Evolutionary conservation across 1,140 invertebrate species (phyloP).

Genomic region (Hyles euphorbiae): DNA sequence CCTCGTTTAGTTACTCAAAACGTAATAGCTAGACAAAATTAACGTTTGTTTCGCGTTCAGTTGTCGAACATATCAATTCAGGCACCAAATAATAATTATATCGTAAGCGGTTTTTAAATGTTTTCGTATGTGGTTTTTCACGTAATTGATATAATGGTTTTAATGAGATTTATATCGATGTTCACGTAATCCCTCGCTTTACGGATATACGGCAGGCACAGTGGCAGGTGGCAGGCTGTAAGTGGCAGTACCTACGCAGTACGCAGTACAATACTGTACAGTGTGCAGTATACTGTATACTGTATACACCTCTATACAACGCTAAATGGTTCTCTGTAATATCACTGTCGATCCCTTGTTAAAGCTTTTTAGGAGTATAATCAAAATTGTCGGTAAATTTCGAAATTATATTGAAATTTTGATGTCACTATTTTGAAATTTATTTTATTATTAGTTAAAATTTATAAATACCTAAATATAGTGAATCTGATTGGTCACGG

Average conservation of each 20-base stretch:
- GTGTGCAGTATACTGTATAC: too few relatives aligned
- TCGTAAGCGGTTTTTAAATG: conserved; percentile 57
- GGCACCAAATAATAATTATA: conserved; percentile 71
- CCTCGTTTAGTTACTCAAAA: conserved; percentile 70
- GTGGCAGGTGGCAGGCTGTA: too few relatives aligned
- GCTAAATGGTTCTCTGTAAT: conserved; percentile 3
- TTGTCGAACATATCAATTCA: conserved; percentile 73
- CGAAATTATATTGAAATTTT: conserved; percentile 40
- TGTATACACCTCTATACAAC: too few relatives aligned
- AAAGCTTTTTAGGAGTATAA: conserved; percentile 54
- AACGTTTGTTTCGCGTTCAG: conserved; percentile 67
- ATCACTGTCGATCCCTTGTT: conserved; percentile 37
- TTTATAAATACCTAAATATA: conserved; percentile 34
- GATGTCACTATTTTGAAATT: conserved; percentile 46
- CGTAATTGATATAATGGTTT: conserved; percentile 23
- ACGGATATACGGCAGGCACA: conserved; percentile 5
- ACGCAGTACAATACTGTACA: too few relatives aligned
- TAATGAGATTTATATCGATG: conserved; percentile 24
- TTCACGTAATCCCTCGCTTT: conserved; percentile 6
- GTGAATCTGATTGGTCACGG: conserved; percentile 55
- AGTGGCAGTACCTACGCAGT: too few relatives aligned
- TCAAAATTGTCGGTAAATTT: conserved; percentile 51
- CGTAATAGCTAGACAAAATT: conserved; percentile 62
- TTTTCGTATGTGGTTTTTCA: conserved; percentile 55
- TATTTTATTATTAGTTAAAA: conserved; percentile 44